Conservation (phyloP, 2,113 vertebrate genomes). For the Spheniscus mendiculus region DNA sequence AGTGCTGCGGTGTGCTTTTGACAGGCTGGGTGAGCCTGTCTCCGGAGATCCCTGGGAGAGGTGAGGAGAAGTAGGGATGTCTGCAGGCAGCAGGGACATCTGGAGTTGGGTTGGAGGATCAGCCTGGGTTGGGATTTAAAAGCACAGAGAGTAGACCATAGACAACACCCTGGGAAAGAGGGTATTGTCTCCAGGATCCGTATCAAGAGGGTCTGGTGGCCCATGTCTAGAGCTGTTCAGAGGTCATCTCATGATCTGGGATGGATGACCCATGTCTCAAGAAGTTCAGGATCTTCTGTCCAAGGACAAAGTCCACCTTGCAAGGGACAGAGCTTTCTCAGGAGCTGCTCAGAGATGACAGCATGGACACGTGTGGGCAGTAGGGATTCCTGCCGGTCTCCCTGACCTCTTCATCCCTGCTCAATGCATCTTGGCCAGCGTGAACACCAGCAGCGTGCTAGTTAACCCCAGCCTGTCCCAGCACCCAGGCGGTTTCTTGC, state of each 20-base stretch:
- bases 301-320: neutral
- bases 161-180: neutral
- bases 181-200: neutral
- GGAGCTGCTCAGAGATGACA: neutral
- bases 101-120: neutral
- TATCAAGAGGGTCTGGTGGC: neutral
- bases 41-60: neutral
- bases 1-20: neutral
- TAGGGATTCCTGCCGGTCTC: neutral
- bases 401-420: neutral
- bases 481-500: neutral
- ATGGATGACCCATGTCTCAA: neutral
- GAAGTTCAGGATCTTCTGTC: neutral
- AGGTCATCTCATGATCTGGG: neutral
- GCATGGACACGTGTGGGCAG: neutral
- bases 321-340: neutral
- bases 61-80: neutral
- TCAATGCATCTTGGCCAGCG: fast-evolving
- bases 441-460: neutral
- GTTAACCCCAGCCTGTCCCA: neutral
- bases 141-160: neutral
- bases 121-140: neutral
- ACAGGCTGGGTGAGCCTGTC: neutral
- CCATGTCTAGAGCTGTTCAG: neutral
- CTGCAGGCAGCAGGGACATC: neutral